Conservation (phyloP, 2,113 vertebrate species). For the Sinocyclocheilus anshuiensis region DNA sequence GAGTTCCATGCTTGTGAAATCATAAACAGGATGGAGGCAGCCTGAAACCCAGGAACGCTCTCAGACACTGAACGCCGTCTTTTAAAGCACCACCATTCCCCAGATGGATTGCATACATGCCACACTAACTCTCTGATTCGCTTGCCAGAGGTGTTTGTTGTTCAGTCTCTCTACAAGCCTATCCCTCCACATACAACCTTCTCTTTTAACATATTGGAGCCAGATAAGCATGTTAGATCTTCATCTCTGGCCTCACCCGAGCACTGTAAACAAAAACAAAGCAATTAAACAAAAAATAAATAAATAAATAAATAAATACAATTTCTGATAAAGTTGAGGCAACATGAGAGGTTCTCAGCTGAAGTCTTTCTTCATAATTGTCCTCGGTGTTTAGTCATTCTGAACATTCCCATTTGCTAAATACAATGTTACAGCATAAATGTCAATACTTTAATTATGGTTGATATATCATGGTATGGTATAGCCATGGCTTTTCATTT, state of each 20-base stretch:
- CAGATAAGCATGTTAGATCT: slow-evolving; percentile 32
- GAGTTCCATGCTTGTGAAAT: slow-evolving; percentile 71
- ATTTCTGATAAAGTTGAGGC: no score
- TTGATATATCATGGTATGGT: no score
- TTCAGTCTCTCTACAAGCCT: slow-evolving; percentile 1
- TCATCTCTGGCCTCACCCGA: slow-evolving; percentile 14
- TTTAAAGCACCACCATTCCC: slow-evolving; percentile 55
- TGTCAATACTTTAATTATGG: not conserved
- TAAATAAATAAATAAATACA: not conserved
- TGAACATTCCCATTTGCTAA: not conserved
- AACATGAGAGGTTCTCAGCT: no score
- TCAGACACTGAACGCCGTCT: slow-evolving; percentile 51
- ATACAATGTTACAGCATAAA: not conserved
- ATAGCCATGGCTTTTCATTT: not conserved
- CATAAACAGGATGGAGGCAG: slow-evolving; percentile 66
- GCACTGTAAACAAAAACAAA: not conserved
- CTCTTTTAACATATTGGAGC: slow-evolving; percentile 25
- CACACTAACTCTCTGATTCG: slow-evolving; percentile 48
- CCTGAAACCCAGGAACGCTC: slow-evolving; percentile 54
- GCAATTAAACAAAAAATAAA: not conserved
- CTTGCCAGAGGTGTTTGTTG: slow-evolving; percentile 52
- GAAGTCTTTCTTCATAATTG: not conserved
- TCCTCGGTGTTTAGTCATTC: not conserved
- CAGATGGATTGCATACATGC: slow-evolving; percentile 58
- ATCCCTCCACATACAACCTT: not conserved